Base-by-base conservation (phyloP, 2,888 invertebrate genomes). In the Callinectes sapidus region DNA sequence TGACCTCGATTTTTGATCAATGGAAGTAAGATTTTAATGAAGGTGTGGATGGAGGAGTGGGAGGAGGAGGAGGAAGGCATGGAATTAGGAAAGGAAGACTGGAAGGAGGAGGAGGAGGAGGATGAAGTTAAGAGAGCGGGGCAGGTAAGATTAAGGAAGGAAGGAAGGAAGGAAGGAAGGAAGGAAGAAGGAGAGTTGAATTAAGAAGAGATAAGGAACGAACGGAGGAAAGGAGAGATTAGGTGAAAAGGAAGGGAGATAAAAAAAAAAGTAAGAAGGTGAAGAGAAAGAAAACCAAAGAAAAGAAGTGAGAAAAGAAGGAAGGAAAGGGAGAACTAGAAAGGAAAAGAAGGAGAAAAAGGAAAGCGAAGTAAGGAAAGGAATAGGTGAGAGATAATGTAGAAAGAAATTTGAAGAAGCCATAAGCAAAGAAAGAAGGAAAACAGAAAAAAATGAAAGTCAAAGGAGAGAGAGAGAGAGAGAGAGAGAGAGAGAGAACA, bases 1-100 rank as follows among this genome's bases (percentile, higher is more conserved):
- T 35, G 81, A 81, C 81, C 81, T 81, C 81, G 14, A 81, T 81
- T 81, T 35, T 81, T 81, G 81, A 81, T 81, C 48, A 87, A 87
- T 87, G 87, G 14, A 48, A 48, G 87, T n/a, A 16, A 39, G 87
- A 42, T 48, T 42, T 48, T 42, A 87, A 54, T 48, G 87, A 42
- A 54, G 54, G 42, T 32, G 32, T 32, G 16, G 35, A 81, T 35
- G 81, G 35, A 35, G 81, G 16, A 81, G 35, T 35, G 35, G 16
- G 16, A 16, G 10, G 35, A n/a, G 81, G 35, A 81, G 35, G 35
- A 13, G 35, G 81, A 35, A 81, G 81, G 32, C 8, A 81, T 32
- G 81, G 8, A 35, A 81, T 35, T 32, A 28, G 8, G 28, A 18
- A 28, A 28, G 28, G 28, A n/a, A 10, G 28, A 23, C 1, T 3